These are phyloP conservation scores for Pycnomerus fuliginosus DNA, from an alignment of 2,888 invertebrate genomes.

Conservation along the genomic window DNA sequence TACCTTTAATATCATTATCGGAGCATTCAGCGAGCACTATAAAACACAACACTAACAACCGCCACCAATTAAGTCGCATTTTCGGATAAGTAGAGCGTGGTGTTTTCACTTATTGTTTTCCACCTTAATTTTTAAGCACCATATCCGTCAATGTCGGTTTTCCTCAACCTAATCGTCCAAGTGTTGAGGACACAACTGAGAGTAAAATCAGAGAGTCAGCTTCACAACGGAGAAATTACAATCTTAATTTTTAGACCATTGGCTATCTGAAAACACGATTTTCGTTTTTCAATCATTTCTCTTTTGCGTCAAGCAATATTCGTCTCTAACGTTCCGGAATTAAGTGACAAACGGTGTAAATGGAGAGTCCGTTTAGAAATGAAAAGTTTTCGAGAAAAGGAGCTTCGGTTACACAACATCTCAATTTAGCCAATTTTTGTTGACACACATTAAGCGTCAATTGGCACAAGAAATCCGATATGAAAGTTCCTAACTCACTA, in stretches of 20 bases:
- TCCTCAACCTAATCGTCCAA: slow-evolving; percentile 18
- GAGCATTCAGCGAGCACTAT: slow-evolving; percentile 41
- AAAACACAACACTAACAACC: slow-evolving; percentile 44
- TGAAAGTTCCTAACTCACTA: no score
- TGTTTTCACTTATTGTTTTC: slow-evolving; percentile 36
- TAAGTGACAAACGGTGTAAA: no score
- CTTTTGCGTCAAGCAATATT: slow-evolving; percentile 12
- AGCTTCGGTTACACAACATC: slow-evolving; percentile 16
- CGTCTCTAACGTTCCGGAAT: slow-evolving; percentile 6
- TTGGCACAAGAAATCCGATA: no score
- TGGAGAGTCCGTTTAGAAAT: slow-evolving; percentile 32
- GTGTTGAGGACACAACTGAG: slow-evolving; percentile 37
- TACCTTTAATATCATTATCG: slow-evolving; percentile 50
- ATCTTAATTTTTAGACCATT: slow-evolving; percentile 45
- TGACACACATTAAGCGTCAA: no score
- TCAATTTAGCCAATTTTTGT: slow-evolving; percentile 11
- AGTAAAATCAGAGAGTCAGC: slow-evolving; percentile 43
- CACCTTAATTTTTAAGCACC: slow-evolving; percentile 21
- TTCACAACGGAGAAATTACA: slow-evolving; percentile 46
- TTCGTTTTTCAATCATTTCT: slow-evolving; percentile 28
- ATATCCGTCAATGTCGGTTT: neutral
- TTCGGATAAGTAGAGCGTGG: slow-evolving; percentile 46
- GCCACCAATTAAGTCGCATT: slow-evolving; percentile 47
- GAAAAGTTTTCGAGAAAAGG: slow-evolving; percentile 34
- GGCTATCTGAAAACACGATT: slow-evolving; percentile 37